Base-by-base conservation (phyloP, 1,140 invertebrate species). In the Tetramorium parvispinum region DNA sequence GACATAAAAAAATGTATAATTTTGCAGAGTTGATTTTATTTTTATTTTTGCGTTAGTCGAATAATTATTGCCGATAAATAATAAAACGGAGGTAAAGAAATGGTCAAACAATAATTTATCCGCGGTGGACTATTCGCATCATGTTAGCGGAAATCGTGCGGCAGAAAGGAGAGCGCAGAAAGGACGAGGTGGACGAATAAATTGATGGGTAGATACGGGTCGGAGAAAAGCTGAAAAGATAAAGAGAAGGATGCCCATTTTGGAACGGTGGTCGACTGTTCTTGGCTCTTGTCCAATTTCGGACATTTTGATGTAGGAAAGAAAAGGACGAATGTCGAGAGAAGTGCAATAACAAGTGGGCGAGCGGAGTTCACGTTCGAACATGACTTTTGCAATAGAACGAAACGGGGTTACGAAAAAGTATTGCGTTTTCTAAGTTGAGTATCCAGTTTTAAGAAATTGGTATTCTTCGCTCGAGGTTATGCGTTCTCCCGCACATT, bases 281-380 rank as follows among this genome's bases (percentile, higher is more conserved):
- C 66, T 88, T 93, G 92, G 91, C 91, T 49, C 76, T 70, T 66
- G 66, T 91, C 90, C 91, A 93, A 93, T 93, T 93, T 91, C 81
- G 87, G 61, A 73, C 82, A 68, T 82, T 91, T 91, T 75, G 75
- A 85, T 77, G 85, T 63, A 68, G 40, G 85, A 24, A 65, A 83
- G 81, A 85, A 59, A 63, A 65, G 76, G 49, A 71, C n/a, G n/a
- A 55, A 24, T 11, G 75, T 24, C 55, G 55, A 13, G 46, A 55
- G 49, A 68, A 61, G 59, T 61, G 49, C 24, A 37, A 46, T 66
- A 81, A 49, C 78, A 75, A 76, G 61, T 37, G 77, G 66, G 61
- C 57, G 71, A 89, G 61, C 68, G 71, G 21, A 75, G 55, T 82
- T 83, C 75, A 79, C 61, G 70, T 61, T 57, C 68, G 77, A 65